Conservation (phyloP, 2,797 vertebrate genomes). For the Falco naumanni region DNA sequence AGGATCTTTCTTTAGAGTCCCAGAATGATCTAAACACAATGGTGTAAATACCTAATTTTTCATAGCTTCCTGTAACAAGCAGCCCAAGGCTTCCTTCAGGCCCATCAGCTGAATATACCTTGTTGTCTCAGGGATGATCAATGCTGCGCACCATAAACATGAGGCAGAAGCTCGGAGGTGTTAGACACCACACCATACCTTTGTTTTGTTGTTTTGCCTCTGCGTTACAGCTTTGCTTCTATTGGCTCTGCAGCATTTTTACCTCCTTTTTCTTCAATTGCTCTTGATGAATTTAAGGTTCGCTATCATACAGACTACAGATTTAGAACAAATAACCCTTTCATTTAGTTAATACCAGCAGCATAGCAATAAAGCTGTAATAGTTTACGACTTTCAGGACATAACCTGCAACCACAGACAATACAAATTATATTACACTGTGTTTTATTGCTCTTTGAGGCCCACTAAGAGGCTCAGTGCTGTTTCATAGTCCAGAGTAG, state of each 20-base stretch:
- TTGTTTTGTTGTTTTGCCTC: not conserved
- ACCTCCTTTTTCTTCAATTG: slow-evolving; percentile 17
- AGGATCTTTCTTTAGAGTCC: not conserved
- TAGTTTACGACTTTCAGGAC: slow-evolving; percentile 74
- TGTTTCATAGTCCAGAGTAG: not conserved
- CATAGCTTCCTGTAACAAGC: not conserved
- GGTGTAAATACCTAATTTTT: slow-evolving; percentile 30
- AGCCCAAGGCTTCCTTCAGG: slow-evolving; percentile 16
- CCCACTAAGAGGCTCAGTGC: slow-evolving; percentile 20
- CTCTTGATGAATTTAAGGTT: slow-evolving; percentile 63
- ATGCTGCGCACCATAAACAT: not conserved
- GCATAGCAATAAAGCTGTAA: slow-evolving; percentile 69
- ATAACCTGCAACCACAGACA: slow-evolving; percentile 76
- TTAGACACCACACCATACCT: not conserved
- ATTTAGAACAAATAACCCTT: slow-evolving; percentile 74
- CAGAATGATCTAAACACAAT: not conserved
- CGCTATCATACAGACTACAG: slow-evolving; percentile 12
- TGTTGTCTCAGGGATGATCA: not conserved
- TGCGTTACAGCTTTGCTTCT: not conserved
- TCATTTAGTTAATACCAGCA: slow-evolving; percentile 75
- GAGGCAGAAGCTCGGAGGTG: not conserved
- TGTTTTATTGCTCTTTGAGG: slow-evolving; percentile 62
- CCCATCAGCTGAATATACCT: not conserved
- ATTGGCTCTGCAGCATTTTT: slow-evolving; percentile 40
- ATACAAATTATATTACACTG: slow-evolving; percentile 70